Conservation (phyloP, 2,113 vertebrate species). For the Rhinoderma darwinii region DNA sequence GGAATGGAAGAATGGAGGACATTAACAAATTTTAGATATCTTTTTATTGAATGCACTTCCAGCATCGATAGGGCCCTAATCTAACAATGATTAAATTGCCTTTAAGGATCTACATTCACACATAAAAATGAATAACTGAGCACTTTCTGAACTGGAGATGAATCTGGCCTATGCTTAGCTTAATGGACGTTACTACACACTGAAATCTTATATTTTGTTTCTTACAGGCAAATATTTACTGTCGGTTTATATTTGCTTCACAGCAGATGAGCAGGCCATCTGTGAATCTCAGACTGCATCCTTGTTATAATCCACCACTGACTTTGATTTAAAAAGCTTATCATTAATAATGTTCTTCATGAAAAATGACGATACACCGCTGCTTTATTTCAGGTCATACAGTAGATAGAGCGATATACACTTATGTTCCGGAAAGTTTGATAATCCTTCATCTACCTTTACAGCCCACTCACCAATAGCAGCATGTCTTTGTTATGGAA, state of each 20-base stretch:
- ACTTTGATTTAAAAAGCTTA: neutral
- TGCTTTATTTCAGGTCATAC: neutral
- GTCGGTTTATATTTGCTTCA: neutral
- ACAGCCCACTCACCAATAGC: too few relatives aligned
- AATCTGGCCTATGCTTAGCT: neutral
- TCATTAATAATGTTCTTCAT: neutral
- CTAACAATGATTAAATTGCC: too few relatives aligned
- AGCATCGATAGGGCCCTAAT: too few relatives aligned
- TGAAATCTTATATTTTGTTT: neutral
- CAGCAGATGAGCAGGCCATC: neutral
- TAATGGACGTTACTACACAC: neutral
- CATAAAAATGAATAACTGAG: neutral
- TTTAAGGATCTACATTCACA: neutral
- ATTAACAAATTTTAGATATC: too few relatives aligned
- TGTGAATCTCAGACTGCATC: neutral
- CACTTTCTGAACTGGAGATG: neutral
- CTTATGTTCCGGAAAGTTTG: too few relatives aligned
- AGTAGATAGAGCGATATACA: too few relatives aligned
- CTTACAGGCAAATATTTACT: slow-evolving; percentile 9
- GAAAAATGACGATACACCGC: neutral
- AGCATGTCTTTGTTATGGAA: too few relatives aligned
- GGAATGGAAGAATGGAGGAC: too few relatives aligned
- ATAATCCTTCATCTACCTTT: too few relatives aligned
- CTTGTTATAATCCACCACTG: neutral
- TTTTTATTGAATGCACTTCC: too few relatives aligned